phyloP scores from a whole-genome alignment of 1,140 invertebrate genomes.

The Dinothrombium tinctorium region DNA sequence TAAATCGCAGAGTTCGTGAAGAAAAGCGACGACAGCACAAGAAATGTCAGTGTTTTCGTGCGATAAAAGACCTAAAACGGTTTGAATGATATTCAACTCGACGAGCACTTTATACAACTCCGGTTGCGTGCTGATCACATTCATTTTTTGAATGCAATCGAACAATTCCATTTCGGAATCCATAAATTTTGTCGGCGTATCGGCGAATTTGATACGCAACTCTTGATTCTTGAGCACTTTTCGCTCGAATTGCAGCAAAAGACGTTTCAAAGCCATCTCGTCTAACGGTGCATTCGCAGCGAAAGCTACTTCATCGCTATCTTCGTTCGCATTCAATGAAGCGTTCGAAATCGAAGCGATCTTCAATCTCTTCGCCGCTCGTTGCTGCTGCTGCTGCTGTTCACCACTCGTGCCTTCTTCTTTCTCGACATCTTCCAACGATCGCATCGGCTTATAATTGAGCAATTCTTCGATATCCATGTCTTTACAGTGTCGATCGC shows the following conservation, averaged over 20 bases:
- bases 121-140: constrained; percentile 77
- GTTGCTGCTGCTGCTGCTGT: too few species aligned
- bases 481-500: too few species aligned
- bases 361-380: too few species aligned
- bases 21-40: constrained; percentile 25
- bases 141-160: constrained; percentile 72
- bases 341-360: too few species aligned
- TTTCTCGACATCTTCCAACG: too few species aligned
- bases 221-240: constrained; percentile 81
- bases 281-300: background rate
- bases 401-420: too few species aligned
- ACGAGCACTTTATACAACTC: constrained; percentile 80
- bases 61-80: constrained; percentile 66
- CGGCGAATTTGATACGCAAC: constrained; percentile 93
- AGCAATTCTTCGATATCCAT: too few species aligned
- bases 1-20: constrained; percentile 81
- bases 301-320: too few species aligned
- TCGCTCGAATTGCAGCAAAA: constrained; percentile 81
- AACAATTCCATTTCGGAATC: constrained; percentile 92
- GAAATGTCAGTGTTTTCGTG: constrained; percentile 70
- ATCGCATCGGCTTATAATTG: too few species aligned
- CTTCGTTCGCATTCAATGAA: too few species aligned
- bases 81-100: constrained; percentile 62
- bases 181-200: constrained; percentile 95
- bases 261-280: background rate